Evolutionary conservation across 2,888 invertebrate genomes (phyloP).

Genomic region (Pandemis cinnamomeana): DNA sequence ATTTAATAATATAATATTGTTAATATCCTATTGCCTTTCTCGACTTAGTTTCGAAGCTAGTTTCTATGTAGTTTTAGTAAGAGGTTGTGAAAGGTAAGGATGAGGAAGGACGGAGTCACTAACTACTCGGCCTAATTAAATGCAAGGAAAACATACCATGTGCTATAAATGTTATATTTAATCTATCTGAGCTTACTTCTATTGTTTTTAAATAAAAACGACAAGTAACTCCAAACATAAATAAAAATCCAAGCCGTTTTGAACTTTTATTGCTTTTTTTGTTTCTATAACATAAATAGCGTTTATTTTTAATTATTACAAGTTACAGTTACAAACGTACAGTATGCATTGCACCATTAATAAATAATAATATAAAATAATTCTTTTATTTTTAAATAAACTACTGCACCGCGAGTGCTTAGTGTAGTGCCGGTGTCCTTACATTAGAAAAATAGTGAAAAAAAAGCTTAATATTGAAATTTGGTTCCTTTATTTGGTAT

Average conservation of each 20-base stretch:
- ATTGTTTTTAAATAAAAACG: constrained; percentile 42
- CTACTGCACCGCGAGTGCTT: constrained; percentile 72
- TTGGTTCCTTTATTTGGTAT: constrained; percentile 81
- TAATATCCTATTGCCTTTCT: too few relatives aligned
- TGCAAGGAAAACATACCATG: constrained; percentile 35
- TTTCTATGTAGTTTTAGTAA: background rate
- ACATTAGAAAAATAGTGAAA: constrained; percentile 79
- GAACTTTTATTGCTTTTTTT: constrained; percentile 83
- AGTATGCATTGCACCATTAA: constrained; percentile 80
- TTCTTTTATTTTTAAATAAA: constrained; percentile 74
- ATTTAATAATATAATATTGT: too few relatives aligned
- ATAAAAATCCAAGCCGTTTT: constrained; percentile 71
- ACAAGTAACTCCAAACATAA: constrained; percentile 45
- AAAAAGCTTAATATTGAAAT: constrained; percentile 70
- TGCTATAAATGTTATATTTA: constrained; percentile 40
- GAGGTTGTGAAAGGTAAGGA: constrained; percentile 9
- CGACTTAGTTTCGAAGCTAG: too few relatives aligned
- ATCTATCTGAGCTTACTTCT: constrained; percentile 39
- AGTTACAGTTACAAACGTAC: constrained; percentile 83
- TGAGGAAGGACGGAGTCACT: constrained; percentile 4
- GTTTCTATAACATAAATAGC: constrained; percentile 84
- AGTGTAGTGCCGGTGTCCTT: constrained; percentile 73
- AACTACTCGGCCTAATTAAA: constrained; percentile 13
- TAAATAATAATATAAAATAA: constrained; percentile 83
- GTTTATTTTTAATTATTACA: constrained; percentile 83